These are phyloP conservation scores for Drosophila bunnanda DNA, from an alignment of 2,888 invertebrate genomes.

Conservation along the genomic window DNA sequence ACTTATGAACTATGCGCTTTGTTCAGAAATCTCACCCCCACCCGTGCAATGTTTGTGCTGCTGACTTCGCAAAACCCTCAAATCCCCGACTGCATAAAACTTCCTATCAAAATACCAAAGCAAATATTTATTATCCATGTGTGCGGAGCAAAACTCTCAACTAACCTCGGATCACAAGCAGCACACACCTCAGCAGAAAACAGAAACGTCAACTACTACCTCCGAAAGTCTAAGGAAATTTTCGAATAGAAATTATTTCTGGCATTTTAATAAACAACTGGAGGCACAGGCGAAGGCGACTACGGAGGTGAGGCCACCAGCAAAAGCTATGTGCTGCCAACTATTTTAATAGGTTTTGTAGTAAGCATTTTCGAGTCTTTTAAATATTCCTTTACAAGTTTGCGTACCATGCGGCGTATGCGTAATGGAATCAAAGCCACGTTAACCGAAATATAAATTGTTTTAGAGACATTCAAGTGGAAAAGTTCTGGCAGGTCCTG, in stretches of 20 bases:
- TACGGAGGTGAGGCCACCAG: constrained; percentile 4
- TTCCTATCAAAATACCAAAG: constrained; percentile 73
- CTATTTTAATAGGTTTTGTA: constrained; percentile 53
- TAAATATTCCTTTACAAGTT: constrained; percentile 35
- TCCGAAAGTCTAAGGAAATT: constrained; percentile 43
- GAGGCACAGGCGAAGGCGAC: constrained; percentile 1
- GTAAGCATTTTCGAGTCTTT: constrained; percentile 30
- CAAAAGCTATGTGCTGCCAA: constrained; percentile 41
- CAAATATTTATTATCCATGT: constrained; percentile 74
- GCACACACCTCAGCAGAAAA: constrained; percentile 48
- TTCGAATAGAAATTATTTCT: constrained; percentile 68
- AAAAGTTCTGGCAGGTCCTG: not conserved
- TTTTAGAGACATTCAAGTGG: not conserved
- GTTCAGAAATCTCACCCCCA: constrained; percentile 29
- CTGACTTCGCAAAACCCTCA: constrained; percentile 52
- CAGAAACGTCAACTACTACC: constrained; percentile 35
- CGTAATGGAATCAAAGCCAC: constrained; percentile 32
- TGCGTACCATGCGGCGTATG: constrained; percentile 27
- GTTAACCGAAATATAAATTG: constrained; percentile 9
- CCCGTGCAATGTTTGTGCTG: constrained; percentile 19
- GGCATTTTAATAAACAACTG: constrained; percentile 75
- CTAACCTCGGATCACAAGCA: constrained; percentile 36
- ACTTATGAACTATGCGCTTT: constrained; percentile 61
- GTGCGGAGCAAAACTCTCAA: constrained; percentile 41
- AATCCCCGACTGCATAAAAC: constrained; percentile 63